Base-by-base conservation (phyloP, 2,797 vertebrate genomes). In the Rhinogobio ventralis region DNA sequence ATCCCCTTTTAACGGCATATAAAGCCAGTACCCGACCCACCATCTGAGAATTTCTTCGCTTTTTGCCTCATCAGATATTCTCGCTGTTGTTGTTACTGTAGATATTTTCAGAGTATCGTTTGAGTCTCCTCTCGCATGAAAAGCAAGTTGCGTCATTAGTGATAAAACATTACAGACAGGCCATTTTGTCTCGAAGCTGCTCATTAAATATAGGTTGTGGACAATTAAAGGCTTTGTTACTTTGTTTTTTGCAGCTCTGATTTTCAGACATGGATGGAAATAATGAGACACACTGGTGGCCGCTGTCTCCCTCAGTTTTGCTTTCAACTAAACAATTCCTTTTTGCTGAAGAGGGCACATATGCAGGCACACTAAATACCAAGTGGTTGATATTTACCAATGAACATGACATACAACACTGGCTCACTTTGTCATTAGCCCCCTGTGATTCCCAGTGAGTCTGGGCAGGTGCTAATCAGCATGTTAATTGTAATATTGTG, bases 401-500 rank as follows among this genome's bases (percentile, higher is more conserved):
- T 68, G 78, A 88, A 80, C 85, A 85, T 87, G 60, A 76, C 80
- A 86, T 79, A 83, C 88, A 83, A 84, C 76, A 45, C 79, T 79
- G 45, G 60, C 86, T 83, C 78, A 64, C 79, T 82, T 75, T 86
- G 87, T 89, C 77, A 85, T 91, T 88, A 89, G 69, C 84, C 81
- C 79, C 83, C 83, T 85, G 89, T 86, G 78, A 20, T 83, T 87
- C 68, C 83, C 78, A 86, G 78, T 81, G 89, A 89, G 85, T 80
- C 46, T 55, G 85, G 85, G 81, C 87, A 90, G 88, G 87, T 89
- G 89, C 86, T 90, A 91, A 91, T 92, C 88, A 90, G 86, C 85
- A 87, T 89, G 83, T 84, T 90, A 90, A 90, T 89, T 91, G 86
- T 86, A 74, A 87, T 88, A 84, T 86, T 84, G 76, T 87, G 79